Conservation (phyloP, 2,113 vertebrate genomes). For the Zeus faber region DNA sequence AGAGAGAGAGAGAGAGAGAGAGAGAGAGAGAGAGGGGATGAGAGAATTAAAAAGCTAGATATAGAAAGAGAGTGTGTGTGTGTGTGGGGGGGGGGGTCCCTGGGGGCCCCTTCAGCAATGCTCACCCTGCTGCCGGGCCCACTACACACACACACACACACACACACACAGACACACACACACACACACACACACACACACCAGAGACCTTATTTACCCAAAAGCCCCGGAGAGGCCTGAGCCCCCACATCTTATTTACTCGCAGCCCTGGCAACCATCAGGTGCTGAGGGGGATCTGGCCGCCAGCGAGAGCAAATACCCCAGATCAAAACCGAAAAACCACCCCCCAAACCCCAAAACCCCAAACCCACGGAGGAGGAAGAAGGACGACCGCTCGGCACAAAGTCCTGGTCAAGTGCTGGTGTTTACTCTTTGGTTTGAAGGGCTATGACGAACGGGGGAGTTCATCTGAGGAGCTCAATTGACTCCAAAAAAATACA, state of each 20-base stretch:
- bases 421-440: constrained; percentile 76
- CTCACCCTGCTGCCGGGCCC: constrained; percentile 72
- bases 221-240: constrained; percentile 62
- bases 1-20: background rate
- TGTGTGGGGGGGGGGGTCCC: no score
- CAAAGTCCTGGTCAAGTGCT: constrained; percentile 73
- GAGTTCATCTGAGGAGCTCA: constrained; percentile 68
- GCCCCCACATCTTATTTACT: constrained; percentile 74
- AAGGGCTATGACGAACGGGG: constrained; percentile 59
- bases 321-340: constrained; percentile 74
- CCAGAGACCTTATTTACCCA: constrained; percentile 79
- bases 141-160: no score
- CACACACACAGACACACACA: no score
- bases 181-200: no score
- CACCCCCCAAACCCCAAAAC: no score
- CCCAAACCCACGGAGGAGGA: constrained; percentile 48
- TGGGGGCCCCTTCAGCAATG: constrained; percentile 61
- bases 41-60: constrained; percentile 60
- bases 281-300: constrained; percentile 73
- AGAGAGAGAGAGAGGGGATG: constrained; percentile 41
- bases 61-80: constrained; percentile 50
- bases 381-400: constrained; percentile 58
- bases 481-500: constrained; percentile 47
- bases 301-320: constrained; percentile 75
- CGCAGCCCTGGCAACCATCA: constrained; percentile 66